Base-by-base conservation (phyloP, 2,797 vertebrate species). In the Sciurus vulgaris region DNA sequence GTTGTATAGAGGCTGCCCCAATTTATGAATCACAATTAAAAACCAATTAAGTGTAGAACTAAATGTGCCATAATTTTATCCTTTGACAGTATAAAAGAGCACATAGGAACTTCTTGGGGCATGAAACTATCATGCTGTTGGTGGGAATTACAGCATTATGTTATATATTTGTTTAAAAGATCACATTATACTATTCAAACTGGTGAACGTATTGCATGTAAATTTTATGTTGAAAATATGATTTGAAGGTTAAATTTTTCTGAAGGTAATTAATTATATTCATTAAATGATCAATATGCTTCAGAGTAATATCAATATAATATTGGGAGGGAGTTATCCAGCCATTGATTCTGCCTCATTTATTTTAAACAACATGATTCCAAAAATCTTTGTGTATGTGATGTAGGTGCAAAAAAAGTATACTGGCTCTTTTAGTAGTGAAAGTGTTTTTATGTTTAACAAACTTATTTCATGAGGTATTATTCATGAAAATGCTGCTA, bases 401-500 rank as follows among this genome's bases (percentile, higher is more conserved):
- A 49, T 30, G 8, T 74, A 65, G 13, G 85, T 76, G 4, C 6
- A 33, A 61, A 83, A 94, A 74, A 63, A 90, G 4, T 44, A 10
- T 74, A 30, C 12, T 44, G 2, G 13, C 8, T 7, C 9, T 86
- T 70, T 82, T 35, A 47, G 54, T 91, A 87, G 22, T 67, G 49
- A 87, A 92, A 92, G 0, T 3, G 44, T 67, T 90, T 93, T 88
- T 91, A 76, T 3, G n/a, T 73, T 94, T 89, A 79, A 88, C 5
- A 93, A 89, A 88, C 59, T 74, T n/a, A 85, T 51, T 91, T 81
- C 90, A 81, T 89, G 12, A n/a, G n/a, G 72, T 41, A 83, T 67
- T 61, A 81, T 63, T 81, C 51, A 93, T 89, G 65, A 86, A 94
- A 93, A 84, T 95, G 49, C 14, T 81, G 4, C 6, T 44, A 13